A percentile compares a stretch with the other conserved stretches of the same genome.
Conservation (phyloP, 2,797 vertebrate genomes). For the Phataginus tetradactyla region DNA sequence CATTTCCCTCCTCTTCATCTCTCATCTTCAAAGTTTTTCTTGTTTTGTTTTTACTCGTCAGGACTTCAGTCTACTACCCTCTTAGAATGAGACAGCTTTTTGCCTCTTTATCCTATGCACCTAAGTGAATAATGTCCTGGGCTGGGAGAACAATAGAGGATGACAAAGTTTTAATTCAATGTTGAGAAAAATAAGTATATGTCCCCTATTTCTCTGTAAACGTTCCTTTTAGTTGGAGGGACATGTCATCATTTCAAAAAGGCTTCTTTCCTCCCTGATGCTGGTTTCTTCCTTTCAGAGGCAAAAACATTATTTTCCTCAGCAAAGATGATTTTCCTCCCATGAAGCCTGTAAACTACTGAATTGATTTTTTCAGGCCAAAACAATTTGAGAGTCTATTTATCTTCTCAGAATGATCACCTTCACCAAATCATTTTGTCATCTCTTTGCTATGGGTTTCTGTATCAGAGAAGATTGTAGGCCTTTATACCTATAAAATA, state of each 20-base stretch:
- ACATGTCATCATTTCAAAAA: constrained; percentile 26
- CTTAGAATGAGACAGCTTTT: not conserved
- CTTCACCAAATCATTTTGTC: constrained; percentile 56
- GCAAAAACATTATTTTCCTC: constrained; percentile 61
- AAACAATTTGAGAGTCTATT: constrained; percentile 72
- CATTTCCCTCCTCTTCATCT: not conserved
- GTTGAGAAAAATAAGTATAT: not conserved
- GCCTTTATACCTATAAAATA: constrained; percentile 35
- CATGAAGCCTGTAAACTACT: constrained; percentile 46
- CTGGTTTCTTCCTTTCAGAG: constrained; percentile 32
- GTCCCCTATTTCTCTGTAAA: constrained; percentile 9
- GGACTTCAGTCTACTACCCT: not conserved
- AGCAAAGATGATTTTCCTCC: constrained; percentile 64
- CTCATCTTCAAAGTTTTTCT: not conserved
- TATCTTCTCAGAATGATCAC: constrained; percentile 60
- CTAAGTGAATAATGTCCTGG: not conserved
- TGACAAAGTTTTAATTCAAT: not conserved
- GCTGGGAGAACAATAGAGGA: not conserved
- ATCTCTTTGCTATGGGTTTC: constrained; percentile 50
- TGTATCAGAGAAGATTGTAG: constrained; percentile 54
- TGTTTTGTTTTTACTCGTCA: not conserved
- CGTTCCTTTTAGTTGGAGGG: not conserved
- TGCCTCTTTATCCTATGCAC: not conserved
- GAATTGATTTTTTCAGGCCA: constrained; percentile 70
- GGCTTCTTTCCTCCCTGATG: not conserved